Evolutionary conservation across 1,140 invertebrate species (phyloP).

Genomic region (Ridgeia piscesae): DNA sequence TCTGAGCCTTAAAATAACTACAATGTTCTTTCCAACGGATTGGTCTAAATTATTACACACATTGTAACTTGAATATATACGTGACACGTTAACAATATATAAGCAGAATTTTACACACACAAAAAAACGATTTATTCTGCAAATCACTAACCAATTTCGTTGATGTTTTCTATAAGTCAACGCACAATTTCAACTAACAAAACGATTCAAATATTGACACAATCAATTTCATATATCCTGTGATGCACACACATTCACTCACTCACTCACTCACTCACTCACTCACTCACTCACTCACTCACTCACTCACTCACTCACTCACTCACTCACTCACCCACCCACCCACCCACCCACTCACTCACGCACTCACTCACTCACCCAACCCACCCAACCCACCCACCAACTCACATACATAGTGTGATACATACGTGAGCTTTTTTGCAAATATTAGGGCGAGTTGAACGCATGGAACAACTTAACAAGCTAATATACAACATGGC

Average conservation of each 20-base stretch:
- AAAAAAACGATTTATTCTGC: not conserved
- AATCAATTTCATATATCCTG: no score
- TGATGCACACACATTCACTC: not conserved
- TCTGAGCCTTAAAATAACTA: not conserved
- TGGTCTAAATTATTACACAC: not conserved
- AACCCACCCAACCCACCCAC: not conserved
- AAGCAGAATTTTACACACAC: not conserved
- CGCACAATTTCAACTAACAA: not conserved
- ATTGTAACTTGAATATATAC: not conserved
- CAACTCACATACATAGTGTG: no score
- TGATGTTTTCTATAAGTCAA: not conserved
- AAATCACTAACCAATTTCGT: not conserved
- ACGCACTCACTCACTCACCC: not conserved
- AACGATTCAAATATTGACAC: not conserved
- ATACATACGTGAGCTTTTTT: no score
- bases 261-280: not conserved
- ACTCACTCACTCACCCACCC: not conserved
- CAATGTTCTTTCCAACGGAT: not conserved
- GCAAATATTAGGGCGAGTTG: no score
- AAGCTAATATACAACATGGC: no score
- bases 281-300: no score
- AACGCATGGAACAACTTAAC: no score
- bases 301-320: not conserved
- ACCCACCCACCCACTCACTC: not conserved
- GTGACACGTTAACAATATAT: not conserved